Base-by-base conservation (phyloP, 1,140 invertebrate species). In the Dolichoris vasculosae region DNA sequence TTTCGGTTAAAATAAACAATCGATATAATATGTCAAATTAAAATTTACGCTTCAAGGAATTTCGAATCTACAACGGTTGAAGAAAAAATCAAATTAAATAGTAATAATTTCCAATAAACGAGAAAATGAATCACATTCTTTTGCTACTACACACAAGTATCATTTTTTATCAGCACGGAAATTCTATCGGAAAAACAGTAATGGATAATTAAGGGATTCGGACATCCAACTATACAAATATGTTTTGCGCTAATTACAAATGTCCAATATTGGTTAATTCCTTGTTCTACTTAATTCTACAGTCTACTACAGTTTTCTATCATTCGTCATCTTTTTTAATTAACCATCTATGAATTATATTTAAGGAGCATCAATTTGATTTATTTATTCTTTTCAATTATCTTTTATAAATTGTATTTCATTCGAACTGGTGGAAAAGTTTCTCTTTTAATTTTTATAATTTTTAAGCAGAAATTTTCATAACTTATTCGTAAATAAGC, bases 171-270 rank as follows among this genome's bases (percentile, higher is more conserved):
- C 30, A 15, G n/a, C 4, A 38, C 23, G 43, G 26, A 81, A 26
- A 69, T 69, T 55, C 30, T 26, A 30, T 55, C 32, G 46, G 38
- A 82, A 64, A 82, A 30, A 73, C 6, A 30, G 46, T 48, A 38
- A 73, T n/a, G 15, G 15, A 82, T 20, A 32, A n/a, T n/a, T n/a
- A 38, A 76, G 38, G 63, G 40, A 46, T 76, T 83, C 15, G 20
- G 71, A 83, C 51, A 76, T 84, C 40, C 0, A 64, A 69, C 73
- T 84, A 84, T 84, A 84, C 20, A 84, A 84, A 84, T 75, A 67
- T 84, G 51, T 32, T 78, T 78, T 67, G 32, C 30, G 40, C 73
- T 83, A 77, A 83, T 64, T 64, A 76, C 51, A 83, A 83, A 64
- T 83, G 30, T 84, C 30, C 30, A 51, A 40, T 84, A 67, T 83